Base-by-base conservation (phyloP, 2,888 invertebrate species). In the Rotaria sp. region DNA sequence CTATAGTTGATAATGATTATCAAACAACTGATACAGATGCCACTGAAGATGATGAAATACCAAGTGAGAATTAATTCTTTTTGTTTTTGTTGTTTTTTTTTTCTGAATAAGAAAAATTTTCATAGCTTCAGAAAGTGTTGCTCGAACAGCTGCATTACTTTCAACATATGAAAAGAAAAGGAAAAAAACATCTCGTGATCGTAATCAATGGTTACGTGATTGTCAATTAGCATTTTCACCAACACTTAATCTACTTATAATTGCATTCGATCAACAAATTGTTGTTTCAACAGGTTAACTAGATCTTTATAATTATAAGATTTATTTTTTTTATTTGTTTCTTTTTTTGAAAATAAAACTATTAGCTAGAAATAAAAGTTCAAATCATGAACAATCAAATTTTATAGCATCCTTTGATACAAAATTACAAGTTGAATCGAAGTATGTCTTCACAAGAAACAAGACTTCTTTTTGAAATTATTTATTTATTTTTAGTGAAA, bases 221-320 rank as follows among this genome's bases (percentile, higher is more conserved):
- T 80, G 75, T 80, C 24, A 45, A 45, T 41, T 80, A 80, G 75
- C 75, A 45, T 80, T 80, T 45, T 80, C 75, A 10, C 75, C 75
- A 26, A n/a, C 45, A 24, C 41, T 80, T 3, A 80, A 80, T 80
- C 38, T 80, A 41, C 24, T 80, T 80, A 45, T 80, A 26, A n/a
- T 26, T 80, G 75, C 45, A 2, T 80, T 80, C 11, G 75, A 80
- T 45, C 75, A 80, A 45, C 38, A 38, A 26, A 45, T 80, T 26
- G 45, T 80, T 80, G 75, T 80, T 41, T 80, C 45, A 24, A 80
- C 75, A 45, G 45, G 75, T 80, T 15, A 41, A 13, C 30, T 26
- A 21, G 7, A 30, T 50, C 18, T 50, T 50, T 45, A 45, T 13
- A 45, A 4, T 45, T 45, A 8, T 45, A 13, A 45, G 45, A 45